Conservation (phyloP, 2,888 invertebrate genomes). For the Sceliomorpha sp. region DNA sequence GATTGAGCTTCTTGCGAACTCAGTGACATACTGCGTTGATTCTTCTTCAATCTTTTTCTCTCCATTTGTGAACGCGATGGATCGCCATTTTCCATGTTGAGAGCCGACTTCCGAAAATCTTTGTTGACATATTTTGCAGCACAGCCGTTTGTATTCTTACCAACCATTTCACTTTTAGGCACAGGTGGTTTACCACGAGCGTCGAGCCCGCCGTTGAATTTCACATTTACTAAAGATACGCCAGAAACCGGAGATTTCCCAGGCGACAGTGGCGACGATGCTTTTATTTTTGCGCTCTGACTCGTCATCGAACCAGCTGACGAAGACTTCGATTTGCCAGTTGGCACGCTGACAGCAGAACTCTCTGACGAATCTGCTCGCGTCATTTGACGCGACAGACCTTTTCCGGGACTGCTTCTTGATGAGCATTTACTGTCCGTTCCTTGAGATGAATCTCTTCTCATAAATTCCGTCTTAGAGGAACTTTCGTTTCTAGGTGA, state of each 20-base stretch:
- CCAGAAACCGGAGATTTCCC: constrained; percentile 60
- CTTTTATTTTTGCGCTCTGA: constrained; percentile 71
- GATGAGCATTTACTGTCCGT: constrained; percentile 61
- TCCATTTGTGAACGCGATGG: constrained; percentile 64
- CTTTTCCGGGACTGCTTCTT: constrained; percentile 64
- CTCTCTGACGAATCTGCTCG: constrained; percentile 68
- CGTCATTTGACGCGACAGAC: constrained; percentile 68
- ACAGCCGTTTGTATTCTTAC: constrained; percentile 54
- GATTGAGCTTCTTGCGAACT: constrained; percentile 78
- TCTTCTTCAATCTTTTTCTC: constrained; percentile 65
- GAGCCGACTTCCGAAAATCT: constrained; percentile 87
- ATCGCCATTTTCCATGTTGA: constrained; percentile 84
- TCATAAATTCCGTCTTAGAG: constrained; percentile 58
- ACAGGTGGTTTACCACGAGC: constrained; percentile 80
- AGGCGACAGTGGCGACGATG: constrained; percentile 61
- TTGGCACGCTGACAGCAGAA: constrained; percentile 72
- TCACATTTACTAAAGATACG: constrained; percentile 66
- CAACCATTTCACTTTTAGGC: constrained; percentile 79
- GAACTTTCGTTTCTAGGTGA: constrained; percentile 55
- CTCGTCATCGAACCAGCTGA: constrained; percentile 71
- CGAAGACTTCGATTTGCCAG: constrained; percentile 74
- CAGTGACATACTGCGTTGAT: constrained; percentile 79
- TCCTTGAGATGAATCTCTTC: constrained; percentile 59
- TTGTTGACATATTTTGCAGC: constrained; percentile 83
- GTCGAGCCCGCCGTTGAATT: constrained; percentile 67